A percentile compares a stretch with the other conserved stretches of the same genome.
Evolutionary conservation across 2,888 invertebrate genomes (phyloP).

Genomic region (Nemotelus pantherinus): DNA sequence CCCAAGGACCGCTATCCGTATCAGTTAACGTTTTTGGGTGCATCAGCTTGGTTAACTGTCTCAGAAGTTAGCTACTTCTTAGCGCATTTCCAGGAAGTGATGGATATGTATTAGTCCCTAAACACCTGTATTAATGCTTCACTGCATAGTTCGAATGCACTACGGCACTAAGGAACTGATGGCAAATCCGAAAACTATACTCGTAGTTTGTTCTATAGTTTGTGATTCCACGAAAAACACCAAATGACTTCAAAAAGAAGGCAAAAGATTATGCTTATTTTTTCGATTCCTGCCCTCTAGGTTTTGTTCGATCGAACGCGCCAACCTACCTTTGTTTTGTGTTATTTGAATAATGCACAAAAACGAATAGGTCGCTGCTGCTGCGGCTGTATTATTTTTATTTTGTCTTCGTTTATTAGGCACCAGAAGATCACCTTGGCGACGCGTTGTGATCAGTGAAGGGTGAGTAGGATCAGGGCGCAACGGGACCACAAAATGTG

Average conservation of each 20-base stretch:
- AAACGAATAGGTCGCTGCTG: background rate
- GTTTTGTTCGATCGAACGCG: slow-evolving; percentile 17
- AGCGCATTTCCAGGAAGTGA: slow-evolving; percentile 39
- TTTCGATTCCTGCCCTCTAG: background rate
- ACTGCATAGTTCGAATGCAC: background rate
- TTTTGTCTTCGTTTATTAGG: background rate
- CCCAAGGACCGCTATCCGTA: background rate
- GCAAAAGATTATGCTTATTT: background rate
- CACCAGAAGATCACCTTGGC: background rate
- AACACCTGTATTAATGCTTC: slow-evolving; percentile 27
- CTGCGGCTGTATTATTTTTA: background rate
- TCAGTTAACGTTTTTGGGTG: slow-evolving; percentile 25
- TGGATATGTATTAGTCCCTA: slow-evolving; percentile 7
- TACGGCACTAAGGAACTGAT: background rate
- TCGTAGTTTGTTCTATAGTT: background rate
- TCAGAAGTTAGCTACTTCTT: slow-evolving; percentile 13
- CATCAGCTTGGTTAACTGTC: slow-evolving; percentile 16
- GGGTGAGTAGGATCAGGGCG: background rate
- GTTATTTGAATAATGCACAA: slow-evolving; percentile 13
- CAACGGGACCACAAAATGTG: background rate
- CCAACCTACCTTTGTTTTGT: slow-evolving; percentile 13
- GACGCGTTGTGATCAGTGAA: slow-evolving; percentile 1
- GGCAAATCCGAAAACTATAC: background rate
- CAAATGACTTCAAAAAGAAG: slow-evolving; percentile 34
- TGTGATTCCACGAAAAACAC: slow-evolving; percentile 42